Evolutionary conservation across 2,888 invertebrate genomes (phyloP), one percentile per base, ranked within the genome.

Genomic region (Mythimna impura): DNA sequence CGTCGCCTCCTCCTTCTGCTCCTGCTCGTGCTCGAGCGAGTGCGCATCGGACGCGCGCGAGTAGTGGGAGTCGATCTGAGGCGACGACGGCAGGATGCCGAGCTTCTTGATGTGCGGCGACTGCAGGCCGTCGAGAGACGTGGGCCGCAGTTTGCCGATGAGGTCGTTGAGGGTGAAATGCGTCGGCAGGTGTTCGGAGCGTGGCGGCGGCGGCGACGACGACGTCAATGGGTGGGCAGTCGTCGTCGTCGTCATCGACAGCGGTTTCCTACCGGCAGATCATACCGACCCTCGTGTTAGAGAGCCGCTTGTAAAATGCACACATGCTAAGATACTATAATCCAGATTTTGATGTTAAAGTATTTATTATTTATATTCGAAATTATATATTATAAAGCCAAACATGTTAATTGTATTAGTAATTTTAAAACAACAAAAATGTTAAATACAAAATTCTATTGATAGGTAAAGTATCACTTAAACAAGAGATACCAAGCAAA

Each of bases 11-110:
- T 96, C 96, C 80, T 94, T 94, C 77, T 94, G 92, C 81, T 94
- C 95, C 77, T 94, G 93, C 52, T 94, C 95, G 83, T 94, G 94
- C 60, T 94, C 95, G 83, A 94, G 94, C 65, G 94, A 88, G 70
- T 96, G 96, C 40, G 96, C 94, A 79, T 96, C 96, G 4, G 96
- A 89, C 58, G 96, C 96, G 22, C 97, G 96, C 73, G 97, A 96
- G 89, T 97, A 97, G 83, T 97, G 96, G 60, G 96, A 97, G 86
- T 97, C 95, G 78, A 97, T 97, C 89, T 97, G 97, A 50, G 97
- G 97, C 36, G 97, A 96, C 69, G 96, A 94, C 80, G 97, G 96
- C 50, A 95, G 92, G 66, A 94, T 87, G 22, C 95, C 94, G 80
- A 96, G 94, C 76, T 94, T 94, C 89, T 96, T 95, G 80, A 96